Base-by-base conservation (phyloP, 2,797 vertebrate genomes). In the Pogonophryne albipinna region DNA sequence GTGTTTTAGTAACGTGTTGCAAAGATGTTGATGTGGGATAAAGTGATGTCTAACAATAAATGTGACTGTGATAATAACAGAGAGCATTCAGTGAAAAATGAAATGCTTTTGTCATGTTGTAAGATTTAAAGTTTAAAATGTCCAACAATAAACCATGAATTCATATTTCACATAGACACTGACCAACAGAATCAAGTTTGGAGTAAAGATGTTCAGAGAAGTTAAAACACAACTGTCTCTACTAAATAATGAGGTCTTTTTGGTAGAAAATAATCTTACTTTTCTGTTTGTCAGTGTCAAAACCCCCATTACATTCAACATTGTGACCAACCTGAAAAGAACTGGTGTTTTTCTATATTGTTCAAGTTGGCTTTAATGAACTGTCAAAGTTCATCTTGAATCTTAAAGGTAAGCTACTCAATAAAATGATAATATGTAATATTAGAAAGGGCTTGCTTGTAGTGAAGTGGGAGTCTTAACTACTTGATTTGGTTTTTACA, bases 271-370 rank as follows among this genome's bases (percentile, higher is more conserved):
- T 12, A 4, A 7, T 46, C 45, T 45, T 10, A 19, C 1, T 4
- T 56, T 49, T 50, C 53, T 15, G 16, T 42, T 66, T 44, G n/a
- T 51, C 16, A 4, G n/a, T 64, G 44, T 67, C 17, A 42, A 55
- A 44, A 53, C 60, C 1, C 3, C 10, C 8, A 62, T 52, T 19
- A 15, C 6, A 52, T 11, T 19, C 8, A 55, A 11, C 16, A 4
- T 3, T 46, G 59, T 27, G 38, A 73, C 23, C 16, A 64, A 23
- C n/a, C 23, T 34, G 17, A 46, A 38, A n/a, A n/a, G n/a, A 2
- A 3, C 50, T 75, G 42, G 15, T 41, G 45, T 42, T 71, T 38
- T 38, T 38, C 6, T 38, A 8, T 38, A 7, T 38, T 38, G 34
- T 38, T 50, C 17, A 31, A 47, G 61, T 20, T 53, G 10, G 34